Evolutionary conservation across 1,140 invertebrate genomes (phyloP).

Genomic region (Potamilus streckersoni): DNA sequence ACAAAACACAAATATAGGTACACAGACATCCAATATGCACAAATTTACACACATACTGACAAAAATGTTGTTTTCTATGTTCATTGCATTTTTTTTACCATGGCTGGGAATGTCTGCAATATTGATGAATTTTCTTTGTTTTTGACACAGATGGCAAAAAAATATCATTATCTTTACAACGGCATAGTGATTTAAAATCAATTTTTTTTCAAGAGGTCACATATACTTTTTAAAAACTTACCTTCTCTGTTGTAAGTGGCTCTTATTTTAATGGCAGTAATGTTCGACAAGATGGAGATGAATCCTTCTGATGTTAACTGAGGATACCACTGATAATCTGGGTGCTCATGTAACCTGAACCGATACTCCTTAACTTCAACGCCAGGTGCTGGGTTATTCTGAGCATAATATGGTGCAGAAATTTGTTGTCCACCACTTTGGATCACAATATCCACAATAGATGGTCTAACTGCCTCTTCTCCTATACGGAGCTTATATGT

Average conservation of each 20-base stretch:
- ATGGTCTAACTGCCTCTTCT: constrained; percentile 73
- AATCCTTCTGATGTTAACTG: constrained; percentile 86
- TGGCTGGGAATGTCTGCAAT: no score
- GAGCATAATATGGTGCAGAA: constrained; percentile 90
- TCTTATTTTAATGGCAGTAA: constrained; percentile 94
- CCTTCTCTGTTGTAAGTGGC: constrained; percentile 87
- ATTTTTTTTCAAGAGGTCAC: no score
- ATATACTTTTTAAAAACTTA: constrained; percentile 43
- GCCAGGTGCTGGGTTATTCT: constrained; percentile 85
- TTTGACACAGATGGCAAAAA: no score
- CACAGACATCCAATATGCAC: no score
- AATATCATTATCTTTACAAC: no score
- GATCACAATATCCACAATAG: constrained; percentile 86
- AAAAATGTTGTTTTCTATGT: no score
- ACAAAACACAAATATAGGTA: no score
- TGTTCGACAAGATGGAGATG: constrained; percentile 90
- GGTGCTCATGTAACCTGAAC: constrained; percentile 86
- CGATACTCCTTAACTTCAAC: constrained; percentile 72
- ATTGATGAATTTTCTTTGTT: no score
- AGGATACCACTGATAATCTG: constrained; percentile 92
- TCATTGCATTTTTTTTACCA: no score
- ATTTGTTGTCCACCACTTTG: constrained; percentile 82
- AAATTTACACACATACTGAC: no score
- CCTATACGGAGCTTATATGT: constrained; percentile 89
- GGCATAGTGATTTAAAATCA: no score